phyloP scores from a whole-genome alignment of 1,140 invertebrate species.

The Physella acuta region DNA sequence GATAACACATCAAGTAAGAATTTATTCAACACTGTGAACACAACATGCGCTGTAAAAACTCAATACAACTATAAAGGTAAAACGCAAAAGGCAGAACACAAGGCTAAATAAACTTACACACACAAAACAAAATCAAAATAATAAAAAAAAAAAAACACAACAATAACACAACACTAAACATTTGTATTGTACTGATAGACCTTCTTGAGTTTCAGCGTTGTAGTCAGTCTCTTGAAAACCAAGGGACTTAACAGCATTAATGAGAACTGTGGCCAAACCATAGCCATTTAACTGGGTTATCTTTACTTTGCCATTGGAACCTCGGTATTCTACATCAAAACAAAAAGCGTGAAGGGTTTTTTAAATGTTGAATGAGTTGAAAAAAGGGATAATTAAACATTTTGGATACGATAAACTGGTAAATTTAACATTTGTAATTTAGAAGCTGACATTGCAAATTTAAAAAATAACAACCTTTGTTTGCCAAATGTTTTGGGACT shows the following conservation, averaged over 20 bases:
- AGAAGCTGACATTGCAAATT: too few relatives aligned
- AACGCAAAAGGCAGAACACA: too few relatives aligned
- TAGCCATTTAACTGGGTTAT: constrained; percentile 6
- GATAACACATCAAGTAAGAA: not conserved
- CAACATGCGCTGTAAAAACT: not conserved
- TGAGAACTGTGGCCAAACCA: not conserved
- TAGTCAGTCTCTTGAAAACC: constrained; percentile 1
- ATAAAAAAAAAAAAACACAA: not conserved
- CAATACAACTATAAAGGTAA: not conserved
- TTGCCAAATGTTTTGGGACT: not conserved
- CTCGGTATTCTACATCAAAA: constrained; percentile 1
- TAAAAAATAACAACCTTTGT: too few relatives aligned
- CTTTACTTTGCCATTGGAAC: not conserved
- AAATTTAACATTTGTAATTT: too few relatives aligned
- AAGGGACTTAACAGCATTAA: not conserved
- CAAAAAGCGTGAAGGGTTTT: too few relatives aligned
- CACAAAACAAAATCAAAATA: not conserved
- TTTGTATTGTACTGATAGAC: not conserved
- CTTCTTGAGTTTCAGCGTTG: not conserved
- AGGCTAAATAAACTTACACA: not conserved
- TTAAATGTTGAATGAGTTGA: too few relatives aligned
- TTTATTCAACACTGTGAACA: not conserved
- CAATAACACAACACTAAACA: not conserved
- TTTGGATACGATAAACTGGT: too few relatives aligned
- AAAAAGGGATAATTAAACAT: too few relatives aligned